phyloP scores from a whole-genome alignment of 1,140 invertebrate genomes.

The Aporrectodea caliginosa region DNA sequence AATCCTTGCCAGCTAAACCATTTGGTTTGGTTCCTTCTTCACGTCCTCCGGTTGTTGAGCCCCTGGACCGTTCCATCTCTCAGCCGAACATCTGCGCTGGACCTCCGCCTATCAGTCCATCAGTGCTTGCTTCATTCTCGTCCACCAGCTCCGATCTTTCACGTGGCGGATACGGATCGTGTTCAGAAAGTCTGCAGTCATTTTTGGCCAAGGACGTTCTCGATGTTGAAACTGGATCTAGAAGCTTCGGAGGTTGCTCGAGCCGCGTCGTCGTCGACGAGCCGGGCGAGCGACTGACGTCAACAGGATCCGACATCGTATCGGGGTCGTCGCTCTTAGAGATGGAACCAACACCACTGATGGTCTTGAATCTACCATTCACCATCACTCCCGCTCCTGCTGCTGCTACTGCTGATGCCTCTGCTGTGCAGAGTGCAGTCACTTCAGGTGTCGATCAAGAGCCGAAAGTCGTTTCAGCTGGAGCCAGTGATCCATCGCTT shows the following conservation, averaged over 20 bases:
- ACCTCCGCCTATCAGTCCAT: neutral
- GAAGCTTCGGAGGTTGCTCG: neutral
- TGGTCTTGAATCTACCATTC: neutral
- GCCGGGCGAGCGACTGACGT: neutral
- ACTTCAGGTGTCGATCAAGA: too few relatives aligned
- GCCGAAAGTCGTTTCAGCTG: too few relatives aligned
- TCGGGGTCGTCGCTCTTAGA: neutral
- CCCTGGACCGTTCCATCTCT: conserved; percentile 12
- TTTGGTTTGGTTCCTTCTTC: neutral
- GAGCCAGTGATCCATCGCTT: neutral
- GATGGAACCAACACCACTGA: neutral
- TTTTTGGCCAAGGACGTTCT: neutral
- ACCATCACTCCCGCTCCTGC: neutral
- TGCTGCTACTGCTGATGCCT: neutral
- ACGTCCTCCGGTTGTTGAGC: neutral
- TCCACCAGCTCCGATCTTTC: neutral
- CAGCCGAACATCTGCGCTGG: conserved; percentile 20
- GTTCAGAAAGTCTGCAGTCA: neutral
- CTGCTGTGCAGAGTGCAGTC: too few relatives aligned
- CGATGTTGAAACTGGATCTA: neutral
- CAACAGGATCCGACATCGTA: neutral
- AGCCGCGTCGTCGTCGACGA: neutral
- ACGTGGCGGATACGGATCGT: neutral
- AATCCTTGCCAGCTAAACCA: conserved; percentile 3
- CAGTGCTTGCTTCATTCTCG: neutral